These are phyloP conservation scores for Pseudonaja textilis DNA, from an alignment of 2,113 vertebrate species.

Conservation along the genomic window DNA sequence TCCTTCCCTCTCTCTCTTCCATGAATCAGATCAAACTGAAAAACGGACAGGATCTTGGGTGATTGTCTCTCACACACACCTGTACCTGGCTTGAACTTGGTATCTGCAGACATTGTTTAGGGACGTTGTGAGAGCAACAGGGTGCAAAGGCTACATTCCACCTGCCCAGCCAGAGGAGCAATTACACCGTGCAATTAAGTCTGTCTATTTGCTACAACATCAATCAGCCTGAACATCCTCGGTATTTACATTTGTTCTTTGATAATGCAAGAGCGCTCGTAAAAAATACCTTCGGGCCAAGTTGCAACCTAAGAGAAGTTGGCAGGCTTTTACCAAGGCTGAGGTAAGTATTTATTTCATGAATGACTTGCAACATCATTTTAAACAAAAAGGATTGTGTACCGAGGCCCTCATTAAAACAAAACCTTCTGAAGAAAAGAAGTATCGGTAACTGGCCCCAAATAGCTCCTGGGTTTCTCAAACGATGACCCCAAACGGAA, in stretches of 20 bases:
- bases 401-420: not conserved
- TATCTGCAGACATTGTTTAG: not conserved
- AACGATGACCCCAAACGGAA: not conserved
- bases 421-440: not conserved
- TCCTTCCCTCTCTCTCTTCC: not conserved
- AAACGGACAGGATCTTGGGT: not conserved
- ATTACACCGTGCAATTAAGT: not conserved
- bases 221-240: not conserved
- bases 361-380: not conserved
- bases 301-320: rapidly evolving
- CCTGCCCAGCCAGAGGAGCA: not conserved
- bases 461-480: not conserved
- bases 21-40: not conserved
- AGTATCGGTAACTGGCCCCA: rapidly evolving
- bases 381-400: not conserved
- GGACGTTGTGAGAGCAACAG: not conserved
- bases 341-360: not conserved
- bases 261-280: not conserved
- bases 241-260: not conserved
- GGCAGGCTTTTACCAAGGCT: not conserved
- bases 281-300: not conserved
- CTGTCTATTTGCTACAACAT: not conserved
- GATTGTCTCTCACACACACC: not conserved
- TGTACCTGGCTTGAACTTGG: not conserved
- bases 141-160: not conserved